Evolutionary conservation across 2,797 vertebrate species (phyloP), one percentile per base, ranked within the genome.

Genomic region (Diceros bicornis): DNA sequence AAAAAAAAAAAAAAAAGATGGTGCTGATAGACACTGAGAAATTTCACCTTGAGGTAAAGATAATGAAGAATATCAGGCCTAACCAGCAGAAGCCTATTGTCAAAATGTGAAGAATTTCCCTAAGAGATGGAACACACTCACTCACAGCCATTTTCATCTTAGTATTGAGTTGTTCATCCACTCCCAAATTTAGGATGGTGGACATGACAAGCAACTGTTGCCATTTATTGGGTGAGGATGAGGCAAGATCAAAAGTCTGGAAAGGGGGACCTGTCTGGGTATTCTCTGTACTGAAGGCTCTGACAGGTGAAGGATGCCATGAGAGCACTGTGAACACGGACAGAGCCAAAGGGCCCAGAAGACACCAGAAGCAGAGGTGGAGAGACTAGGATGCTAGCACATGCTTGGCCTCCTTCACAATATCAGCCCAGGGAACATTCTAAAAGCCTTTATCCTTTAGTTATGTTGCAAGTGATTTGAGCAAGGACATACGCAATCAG

Each of bases 361-460:
- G 50, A 72, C 32, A 4, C 1, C 3, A 16, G 21, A 41, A 44
- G 32, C 0, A 0, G 23, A 77, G 6, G 14, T 27, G 75, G 61
- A n/a, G 41, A 61, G 8, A 50, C 0, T 18, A 4, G 29, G 34
- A 27, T 29, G 29, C 59, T 7, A 32, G 11, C 21, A 57, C 27
- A 41, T 0, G 1, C 17, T 37, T 55, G 57, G 20, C 55, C 57
- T 9, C 3, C 34, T 32, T 84, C 66, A 64, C 11, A n/a, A 44
- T 18, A 83, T 25, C 11, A 13, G 44, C 14, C 27, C 23, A 11
- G 52, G 17, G 64, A 41, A 34, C 78, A n/a, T 59, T n/a, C 55
- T 91, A 25, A 37, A 84, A 47, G n/a, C 0, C 4, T 57, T 86
- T 62, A 29, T 6, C 71, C 11, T 55, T 92, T 18, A 64, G n/a